Conservation (phyloP, 2,113 vertebrate species). For the Syngnathus scovelli region DNA sequence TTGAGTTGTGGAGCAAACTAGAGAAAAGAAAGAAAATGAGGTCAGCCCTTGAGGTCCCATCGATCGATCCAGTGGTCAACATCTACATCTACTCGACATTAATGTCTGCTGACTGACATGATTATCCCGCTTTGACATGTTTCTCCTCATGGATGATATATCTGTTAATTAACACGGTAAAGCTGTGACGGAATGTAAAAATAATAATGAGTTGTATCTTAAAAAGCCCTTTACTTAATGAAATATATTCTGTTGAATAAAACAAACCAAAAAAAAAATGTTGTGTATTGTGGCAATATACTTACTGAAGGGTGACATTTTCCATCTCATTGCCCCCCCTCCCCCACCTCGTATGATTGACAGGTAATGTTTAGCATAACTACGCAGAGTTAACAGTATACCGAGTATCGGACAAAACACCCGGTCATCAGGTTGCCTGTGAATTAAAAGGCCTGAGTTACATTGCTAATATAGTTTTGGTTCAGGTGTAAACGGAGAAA, state of each 20-base stretch:
- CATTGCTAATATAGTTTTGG: slow-evolving; percentile 8
- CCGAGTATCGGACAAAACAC: slow-evolving; percentile 24
- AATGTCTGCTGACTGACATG: slow-evolving; percentile 30
- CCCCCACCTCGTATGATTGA: not conserved
- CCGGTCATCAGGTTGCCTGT: slow-evolving; percentile 38
- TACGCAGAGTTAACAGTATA: slow-evolving; percentile 14
- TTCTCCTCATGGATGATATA: not conserved
- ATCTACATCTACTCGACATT: slow-evolving; percentile 23
- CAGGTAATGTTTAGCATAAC: slow-evolving; percentile 3
- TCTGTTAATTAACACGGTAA: not conserved
- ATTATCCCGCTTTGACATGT: slow-evolving; percentile 18
- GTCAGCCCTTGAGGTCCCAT: slow-evolving; percentile 70
- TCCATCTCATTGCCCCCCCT: not conserved
- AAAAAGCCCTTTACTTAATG: slow-evolving; percentile 75
- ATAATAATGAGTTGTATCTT: slow-evolving; percentile 53
- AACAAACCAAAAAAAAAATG: slow-evolving; percentile 17
- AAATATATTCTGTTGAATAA: slow-evolving; percentile 41
- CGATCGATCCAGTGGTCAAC: slow-evolving; percentile 51
- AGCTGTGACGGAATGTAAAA: slow-evolving; percentile 37
- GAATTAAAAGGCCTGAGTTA: slow-evolving; percentile 42
- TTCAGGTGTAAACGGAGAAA: slow-evolving; percentile 16
- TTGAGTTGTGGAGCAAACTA: not conserved
- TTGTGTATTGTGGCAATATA: not conserved
- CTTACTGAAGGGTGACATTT: not conserved
- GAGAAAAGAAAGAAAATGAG: slow-evolving; percentile 34